A percentile compares a stretch with the other conserved stretches of the same genome.
phyloP scores from a whole-genome alignment of 2,888 invertebrate genomes.

The Argynnis bischoffii region DNA sequence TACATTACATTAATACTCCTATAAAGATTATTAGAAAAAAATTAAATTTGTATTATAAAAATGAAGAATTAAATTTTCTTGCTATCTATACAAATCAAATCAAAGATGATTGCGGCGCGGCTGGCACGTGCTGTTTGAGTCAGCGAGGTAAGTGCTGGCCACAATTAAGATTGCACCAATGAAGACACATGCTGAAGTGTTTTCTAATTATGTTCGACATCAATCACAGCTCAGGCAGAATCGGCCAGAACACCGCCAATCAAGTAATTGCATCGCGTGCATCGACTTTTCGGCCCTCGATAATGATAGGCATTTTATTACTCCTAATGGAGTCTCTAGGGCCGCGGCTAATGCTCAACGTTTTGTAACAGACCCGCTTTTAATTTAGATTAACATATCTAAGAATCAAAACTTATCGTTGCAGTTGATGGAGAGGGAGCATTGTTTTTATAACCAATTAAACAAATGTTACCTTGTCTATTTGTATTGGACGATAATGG shows the following conservation, averaged over 20 bases:
- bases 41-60: neutral
- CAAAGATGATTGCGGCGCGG: constrained; percentile 36
- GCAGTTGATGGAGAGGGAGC: constrained; percentile 43
- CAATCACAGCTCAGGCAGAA: constrained; percentile 73
- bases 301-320: constrained; percentile 83
- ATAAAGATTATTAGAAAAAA: neutral
- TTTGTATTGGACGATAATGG: constrained; percentile 63
- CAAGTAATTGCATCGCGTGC: constrained; percentile 83
- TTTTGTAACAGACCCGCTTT: constrained; percentile 70
- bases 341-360: constrained; percentile 71
- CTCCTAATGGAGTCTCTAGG: constrained; percentile 82
- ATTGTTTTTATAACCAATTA: constrained; percentile 74
- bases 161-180: constrained; percentile 78
- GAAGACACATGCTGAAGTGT: constrained; percentile 82
- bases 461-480: constrained; percentile 53
- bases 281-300: constrained; percentile 81
- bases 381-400: constrained; percentile 78
- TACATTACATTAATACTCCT: too few relatives aligned
- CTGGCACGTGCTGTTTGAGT: constrained; percentile 73
- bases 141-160: constrained; percentile 77
- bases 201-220: constrained; percentile 81
- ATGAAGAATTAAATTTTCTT: constrained; percentile 27
- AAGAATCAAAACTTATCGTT: constrained; percentile 55
- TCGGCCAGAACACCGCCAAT: constrained; percentile 79
- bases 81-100: constrained; percentile 36